phyloP scores from a whole-genome alignment of 2,113 vertebrate genomes.

The Chionodraco myersi region DNA sequence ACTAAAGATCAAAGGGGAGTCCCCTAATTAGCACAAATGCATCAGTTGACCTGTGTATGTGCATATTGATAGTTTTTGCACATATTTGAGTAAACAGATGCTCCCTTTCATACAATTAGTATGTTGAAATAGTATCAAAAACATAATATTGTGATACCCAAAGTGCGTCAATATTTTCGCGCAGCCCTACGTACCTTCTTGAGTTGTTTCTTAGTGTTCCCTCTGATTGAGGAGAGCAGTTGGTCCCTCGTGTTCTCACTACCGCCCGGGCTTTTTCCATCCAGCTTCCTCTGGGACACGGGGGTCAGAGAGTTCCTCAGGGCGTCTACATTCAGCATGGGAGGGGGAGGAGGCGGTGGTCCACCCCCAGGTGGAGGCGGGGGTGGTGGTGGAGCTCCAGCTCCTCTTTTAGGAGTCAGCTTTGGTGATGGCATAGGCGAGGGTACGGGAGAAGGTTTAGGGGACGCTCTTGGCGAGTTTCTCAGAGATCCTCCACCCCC shows the following conservation, averaged over 20 bases:
- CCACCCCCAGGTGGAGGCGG: conserved; percentile 85
- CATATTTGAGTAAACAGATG: too few species aligned
- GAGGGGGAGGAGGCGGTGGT: conserved; percentile 87
- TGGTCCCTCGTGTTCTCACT: conserved; percentile 95
- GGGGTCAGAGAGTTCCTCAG: conserved; percentile 91
- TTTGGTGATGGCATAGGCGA: conserved; percentile 87
- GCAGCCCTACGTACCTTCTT: conserved; percentile 87
- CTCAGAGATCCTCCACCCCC: conserved; percentile 76
- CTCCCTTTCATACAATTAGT: too few species aligned
- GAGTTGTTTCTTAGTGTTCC: conserved; percentile 89
- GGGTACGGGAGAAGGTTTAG: conserved; percentile 83
- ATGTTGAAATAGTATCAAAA: too few species aligned
- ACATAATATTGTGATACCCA: too few species aligned
- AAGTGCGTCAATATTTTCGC: too few species aligned
- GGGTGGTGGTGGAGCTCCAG: conserved; percentile 79
- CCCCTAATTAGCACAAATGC: too few species aligned
- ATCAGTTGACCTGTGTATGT: too few species aligned
- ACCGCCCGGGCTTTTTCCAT: conserved; percentile 82
- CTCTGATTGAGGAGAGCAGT: conserved; percentile 93
- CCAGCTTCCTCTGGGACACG: conserved; percentile 90
- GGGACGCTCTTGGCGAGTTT: conserved; percentile 86
- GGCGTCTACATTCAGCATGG: conserved; percentile 86
- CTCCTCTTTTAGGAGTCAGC: conserved; percentile 82
- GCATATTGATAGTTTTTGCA: too few species aligned
- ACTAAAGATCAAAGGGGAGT: too few species aligned